Base-by-base conservation (phyloP, 2,888 invertebrate genomes). In the Conistra vaccinii region DNA sequence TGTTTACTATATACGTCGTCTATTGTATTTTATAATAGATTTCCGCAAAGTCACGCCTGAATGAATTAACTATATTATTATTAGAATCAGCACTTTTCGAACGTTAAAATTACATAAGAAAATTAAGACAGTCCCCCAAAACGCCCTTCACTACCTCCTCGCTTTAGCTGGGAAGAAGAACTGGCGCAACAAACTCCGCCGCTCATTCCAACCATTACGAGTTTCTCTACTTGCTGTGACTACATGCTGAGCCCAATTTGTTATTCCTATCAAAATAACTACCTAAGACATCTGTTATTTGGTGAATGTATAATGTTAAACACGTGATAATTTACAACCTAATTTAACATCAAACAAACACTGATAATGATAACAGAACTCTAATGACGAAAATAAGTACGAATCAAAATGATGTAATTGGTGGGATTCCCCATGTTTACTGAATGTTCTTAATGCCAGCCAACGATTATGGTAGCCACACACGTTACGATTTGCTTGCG, bases 361-460 rank as follows among this genome's bases (percentile, higher is more conserved):
- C 29, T n/a, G 70, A 20, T 48, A 70, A 29, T n/a, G 70, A 20
- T 48, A 70, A 29, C 58, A 51, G 23, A 42, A 23, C 39, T 57
- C 62, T 42, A 58, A 58, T 32, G 17, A 23, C 42, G 10, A 53
- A 69, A 53, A 29, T 26, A 78, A 20, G 5, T 48, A 48, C 45
- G 17, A 79, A 79, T 39, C 29, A 48, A 71, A 74, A 48, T 72
- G 1, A 29, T 55, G n/a, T 71, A 55, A 32, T 55, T 42, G 3
- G 14, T 23, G 55, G 80, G 53, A 62, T 72, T 80, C 73, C 61
- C 73, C 73, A 51, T 55, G 10, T 55, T 55, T 61, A 55, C 23
- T 39, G 3, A 48, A 39, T 71, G 48, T 61, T 60, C 53, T 17
- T 29, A 14, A 39, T n/a, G n/a, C n/a, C n/a, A n/a, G n/a, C n/a